Conservation (phyloP, 2,113 vertebrate genomes). For the Anguilla japonica region DNA sequence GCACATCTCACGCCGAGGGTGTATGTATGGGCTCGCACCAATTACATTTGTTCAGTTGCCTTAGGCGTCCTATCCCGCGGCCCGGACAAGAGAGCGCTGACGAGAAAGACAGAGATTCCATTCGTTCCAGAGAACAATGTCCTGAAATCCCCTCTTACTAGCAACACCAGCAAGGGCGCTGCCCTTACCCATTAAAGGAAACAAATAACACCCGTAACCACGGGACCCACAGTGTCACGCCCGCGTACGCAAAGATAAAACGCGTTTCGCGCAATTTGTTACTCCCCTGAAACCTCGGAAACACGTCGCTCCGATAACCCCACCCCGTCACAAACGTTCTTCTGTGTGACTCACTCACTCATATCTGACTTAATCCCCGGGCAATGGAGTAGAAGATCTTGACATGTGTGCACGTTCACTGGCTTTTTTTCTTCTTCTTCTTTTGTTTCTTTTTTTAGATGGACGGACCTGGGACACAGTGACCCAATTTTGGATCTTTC, state of each 20-base stretch:
- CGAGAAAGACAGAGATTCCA: neutral
- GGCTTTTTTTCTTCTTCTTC: slow-evolving; percentile 17
- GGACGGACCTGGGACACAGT: slow-evolving; percentile 60
- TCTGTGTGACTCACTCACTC: slow-evolving; percentile 22
- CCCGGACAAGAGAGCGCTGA: neutral
- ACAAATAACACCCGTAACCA: neutral
- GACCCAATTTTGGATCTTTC: slow-evolving; percentile 67
- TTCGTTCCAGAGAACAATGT: neutral
- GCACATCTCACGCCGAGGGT: neutral
- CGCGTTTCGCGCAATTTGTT: neutral
- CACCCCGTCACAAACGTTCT: slow-evolving; percentile 21
- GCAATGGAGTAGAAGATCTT: slow-evolving; percentile 31
- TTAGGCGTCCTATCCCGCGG: neutral
- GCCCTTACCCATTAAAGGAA: neutral
- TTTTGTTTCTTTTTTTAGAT: slow-evolving; percentile 38
- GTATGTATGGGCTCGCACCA: neutral
- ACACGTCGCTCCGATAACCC: neutral
- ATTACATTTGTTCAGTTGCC: neutral
- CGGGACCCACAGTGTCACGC: neutral
- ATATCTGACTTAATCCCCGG: slow-evolving; percentile 38
- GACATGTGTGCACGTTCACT: slow-evolving; percentile 14
- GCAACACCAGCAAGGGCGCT: neutral
- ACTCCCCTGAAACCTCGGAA: neutral
- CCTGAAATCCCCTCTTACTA: neutral
- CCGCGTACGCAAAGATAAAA: neutral